Conservation (phyloP, 2,797 vertebrate genomes). For the Danio tinwini region DNA sequence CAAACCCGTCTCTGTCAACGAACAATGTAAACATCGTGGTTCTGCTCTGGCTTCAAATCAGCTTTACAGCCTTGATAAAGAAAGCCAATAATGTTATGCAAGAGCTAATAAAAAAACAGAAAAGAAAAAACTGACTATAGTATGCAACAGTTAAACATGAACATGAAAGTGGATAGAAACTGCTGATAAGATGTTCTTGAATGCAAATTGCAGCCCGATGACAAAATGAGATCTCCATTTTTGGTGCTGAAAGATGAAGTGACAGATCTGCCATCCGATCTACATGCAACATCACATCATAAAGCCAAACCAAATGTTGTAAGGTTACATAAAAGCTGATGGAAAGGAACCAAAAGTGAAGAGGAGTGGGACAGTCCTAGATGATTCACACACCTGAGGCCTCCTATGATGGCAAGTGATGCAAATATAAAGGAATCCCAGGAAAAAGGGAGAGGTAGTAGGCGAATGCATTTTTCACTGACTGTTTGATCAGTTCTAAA, state of each 20-base stretch:
- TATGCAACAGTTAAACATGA: background rate
- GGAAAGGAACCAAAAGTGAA: constrained; percentile 6
- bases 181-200: background rate
- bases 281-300: constrained; percentile 14
- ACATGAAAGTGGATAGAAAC: background rate
- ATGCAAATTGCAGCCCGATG: background rate
- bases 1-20: constrained; percentile 32
- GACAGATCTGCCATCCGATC: background rate
- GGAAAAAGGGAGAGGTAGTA: background rate
- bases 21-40: constrained; percentile 41
- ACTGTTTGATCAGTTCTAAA: background rate
- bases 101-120: background rate
- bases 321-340: constrained; percentile 34
- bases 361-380: background rate
- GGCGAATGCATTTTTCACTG: background rate
- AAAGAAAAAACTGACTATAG: background rate
- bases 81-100: constrained; percentile 3
- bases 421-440: constrained; percentile 36
- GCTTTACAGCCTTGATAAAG: constrained; percentile 12
- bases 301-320: constrained; percentile 10
- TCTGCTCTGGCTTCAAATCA: constrained; percentile 20
- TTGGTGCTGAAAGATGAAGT: background rate
- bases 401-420: constrained; percentile 21
- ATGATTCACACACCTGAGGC: constrained; percentile 48
- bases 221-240: constrained; percentile 15